These are phyloP conservation scores for Cryptocheilus praepositus DNA, from an alignment of 2,888 invertebrate genomes.

Conservation along the genomic window DNA sequence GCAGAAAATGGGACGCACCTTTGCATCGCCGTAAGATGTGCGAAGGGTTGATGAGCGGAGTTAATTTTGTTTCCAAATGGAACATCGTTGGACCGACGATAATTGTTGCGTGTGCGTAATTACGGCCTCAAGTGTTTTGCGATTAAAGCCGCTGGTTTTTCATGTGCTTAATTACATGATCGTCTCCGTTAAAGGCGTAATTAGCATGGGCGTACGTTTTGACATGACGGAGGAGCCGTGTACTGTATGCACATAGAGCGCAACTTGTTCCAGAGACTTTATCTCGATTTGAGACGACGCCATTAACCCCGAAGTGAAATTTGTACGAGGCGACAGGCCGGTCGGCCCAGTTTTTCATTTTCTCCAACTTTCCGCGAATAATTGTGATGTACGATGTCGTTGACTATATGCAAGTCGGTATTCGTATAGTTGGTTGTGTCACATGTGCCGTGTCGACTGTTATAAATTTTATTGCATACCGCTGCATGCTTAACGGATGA, in stretches of 20 bases:
- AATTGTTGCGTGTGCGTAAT: conserved; percentile 36
- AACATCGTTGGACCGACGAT: conserved; percentile 29
- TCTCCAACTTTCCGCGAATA: no score
- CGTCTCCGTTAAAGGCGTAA: conserved; percentile 38
- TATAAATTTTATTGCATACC: no score
- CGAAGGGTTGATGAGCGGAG: background rate
- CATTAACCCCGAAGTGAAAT: background rate
- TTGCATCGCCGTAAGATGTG: background rate
- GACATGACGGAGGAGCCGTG: background rate
- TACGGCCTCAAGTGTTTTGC: conserved; percentile 27
- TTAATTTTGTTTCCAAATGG: conserved; percentile 19
- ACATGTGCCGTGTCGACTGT: no score
- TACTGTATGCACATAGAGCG: background rate
- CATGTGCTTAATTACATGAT: conserved; percentile 42
- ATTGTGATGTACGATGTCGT: no score
- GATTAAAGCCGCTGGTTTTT: conserved; percentile 46
- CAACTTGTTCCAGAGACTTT: background rate
- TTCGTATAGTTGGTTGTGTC: no score
- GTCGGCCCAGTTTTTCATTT: no score
- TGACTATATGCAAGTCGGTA: no score
- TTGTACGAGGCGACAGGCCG: background rate
- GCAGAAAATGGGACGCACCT: no score
- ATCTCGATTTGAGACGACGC: background rate
- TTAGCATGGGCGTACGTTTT: conserved; percentile 19
- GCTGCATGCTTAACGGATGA: no score